These are phyloP conservation scores for Sylvietta virens DNA, from an alignment of 2,113 vertebrate species.

Conservation along the genomic window DNA sequence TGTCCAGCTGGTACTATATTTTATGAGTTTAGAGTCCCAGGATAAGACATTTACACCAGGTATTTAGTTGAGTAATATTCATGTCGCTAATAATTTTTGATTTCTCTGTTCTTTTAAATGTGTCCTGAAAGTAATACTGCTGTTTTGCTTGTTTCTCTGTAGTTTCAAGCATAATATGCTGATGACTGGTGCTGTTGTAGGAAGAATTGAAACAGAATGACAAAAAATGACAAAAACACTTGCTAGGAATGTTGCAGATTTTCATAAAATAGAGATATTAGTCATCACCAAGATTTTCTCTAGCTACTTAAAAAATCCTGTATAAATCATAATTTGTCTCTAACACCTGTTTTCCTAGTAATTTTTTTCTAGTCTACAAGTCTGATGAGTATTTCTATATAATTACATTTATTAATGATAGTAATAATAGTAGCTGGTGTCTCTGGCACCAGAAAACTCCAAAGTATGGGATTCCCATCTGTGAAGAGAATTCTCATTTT, in stretches of 20 bases:
- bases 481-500: background rate
- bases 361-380: background rate
- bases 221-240: background rate
- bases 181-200: background rate
- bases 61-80: background rate
- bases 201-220: background rate
- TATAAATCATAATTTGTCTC: background rate
- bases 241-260: background rate
- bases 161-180: background rate
- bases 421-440: background rate
- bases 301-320: background rate
- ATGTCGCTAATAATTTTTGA: background rate
- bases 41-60: background rate
- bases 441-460: background rate
- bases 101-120: background rate
- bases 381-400: background rate
- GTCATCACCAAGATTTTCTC: background rate
- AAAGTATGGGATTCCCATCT: background rate
- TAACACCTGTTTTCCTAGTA: background rate
- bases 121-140: background rate
- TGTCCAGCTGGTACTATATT: background rate
- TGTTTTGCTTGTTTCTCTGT: background rate
- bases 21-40: background rate
- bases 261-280: background rate
- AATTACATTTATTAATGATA: constrained; percentile 17